Evolutionary conservation across 2,797 vertebrate genomes (phyloP).

Genomic region (Geotrypetes seraphini): DNA sequence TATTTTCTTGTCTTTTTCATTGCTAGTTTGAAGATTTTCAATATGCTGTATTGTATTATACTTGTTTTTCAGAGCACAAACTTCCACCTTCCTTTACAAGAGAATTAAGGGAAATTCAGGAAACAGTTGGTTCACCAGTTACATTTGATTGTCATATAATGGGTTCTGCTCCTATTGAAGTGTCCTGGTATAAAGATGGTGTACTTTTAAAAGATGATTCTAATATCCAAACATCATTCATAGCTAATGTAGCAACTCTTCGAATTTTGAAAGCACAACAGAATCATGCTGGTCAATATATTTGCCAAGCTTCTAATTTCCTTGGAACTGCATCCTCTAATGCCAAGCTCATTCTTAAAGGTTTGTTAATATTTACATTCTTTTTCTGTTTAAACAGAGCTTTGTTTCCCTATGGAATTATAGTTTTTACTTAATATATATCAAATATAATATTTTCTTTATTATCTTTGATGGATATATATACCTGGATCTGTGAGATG

Average conservation of each 20-base stretch:
- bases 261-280: constrained; percentile 64
- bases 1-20: too few relatives aligned
- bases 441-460: constrained; percentile 22
- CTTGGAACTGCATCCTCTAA: too few relatives aligned
- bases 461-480: constrained; percentile 75
- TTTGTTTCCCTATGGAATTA: neutral
- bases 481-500: constrained; percentile 80
- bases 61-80: constrained; percentile 74
- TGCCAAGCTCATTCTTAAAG: constrained; percentile 90
- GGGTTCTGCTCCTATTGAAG: constrained; percentile 80
- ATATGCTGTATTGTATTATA: too few relatives aligned
- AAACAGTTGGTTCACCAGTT: constrained; percentile 68
- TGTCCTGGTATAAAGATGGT: constrained; percentile 84
- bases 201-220: constrained; percentile 48
- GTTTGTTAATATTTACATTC: constrained; percentile 46
- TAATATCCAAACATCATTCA: constrained; percentile 67
- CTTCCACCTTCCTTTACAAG: constrained; percentile 83
- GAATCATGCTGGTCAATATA: constrained; percentile 79
- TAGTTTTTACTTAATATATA: neutral
- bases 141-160: constrained; percentile 76
- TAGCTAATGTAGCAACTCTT: constrained; percentile 80
- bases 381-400: neutral
- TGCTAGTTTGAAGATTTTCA: too few relatives aligned
- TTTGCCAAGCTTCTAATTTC: constrained; percentile 83
- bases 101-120: constrained; percentile 81